Evolutionary conservation across 2,797 vertebrate species (phyloP).

Genomic region (Channallabes apus): DNA sequence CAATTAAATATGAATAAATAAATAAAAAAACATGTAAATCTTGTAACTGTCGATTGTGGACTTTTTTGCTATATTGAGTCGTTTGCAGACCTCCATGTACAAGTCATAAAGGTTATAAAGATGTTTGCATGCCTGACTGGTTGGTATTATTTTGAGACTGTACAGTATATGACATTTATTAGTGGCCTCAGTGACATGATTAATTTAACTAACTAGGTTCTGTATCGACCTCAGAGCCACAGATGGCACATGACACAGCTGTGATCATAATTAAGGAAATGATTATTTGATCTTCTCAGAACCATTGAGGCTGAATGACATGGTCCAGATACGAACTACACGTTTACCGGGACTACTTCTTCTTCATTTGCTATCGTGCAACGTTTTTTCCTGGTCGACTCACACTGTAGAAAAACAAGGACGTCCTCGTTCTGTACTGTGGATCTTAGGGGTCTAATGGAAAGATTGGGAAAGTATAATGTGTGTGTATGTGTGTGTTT

Average conservation of each 20-base stretch:
- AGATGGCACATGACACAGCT: conserved; percentile 7
- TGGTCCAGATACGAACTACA: neutral
- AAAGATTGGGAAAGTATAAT: neutral
- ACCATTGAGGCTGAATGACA: conserved; percentile 5
- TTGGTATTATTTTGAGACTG: neutral
- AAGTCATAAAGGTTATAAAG: neutral
- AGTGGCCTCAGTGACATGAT: neutral
- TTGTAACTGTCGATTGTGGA: neutral
- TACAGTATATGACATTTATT: conserved; percentile 2
- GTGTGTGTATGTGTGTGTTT: neutral
- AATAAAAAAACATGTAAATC: neutral
- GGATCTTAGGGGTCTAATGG: neutral
- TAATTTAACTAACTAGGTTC: conserved; percentile 11
- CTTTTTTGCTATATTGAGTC: neutral
- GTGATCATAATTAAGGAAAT: conserved; percentile 16
- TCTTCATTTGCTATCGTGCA: neutral
- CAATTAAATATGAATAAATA: neutral
- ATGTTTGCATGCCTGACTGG: neutral
- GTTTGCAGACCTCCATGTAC: neutral
- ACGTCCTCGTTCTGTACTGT: neutral
- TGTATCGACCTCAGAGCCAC: neutral
- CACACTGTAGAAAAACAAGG: neutral
- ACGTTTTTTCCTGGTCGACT: neutral
- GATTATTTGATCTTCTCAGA: conserved; percentile 21
- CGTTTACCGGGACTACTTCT: neutral